These are phyloP conservation scores for Polia nebulosa DNA, from an alignment of 2,888 invertebrate genomes.

Conservation along the genomic window DNA sequence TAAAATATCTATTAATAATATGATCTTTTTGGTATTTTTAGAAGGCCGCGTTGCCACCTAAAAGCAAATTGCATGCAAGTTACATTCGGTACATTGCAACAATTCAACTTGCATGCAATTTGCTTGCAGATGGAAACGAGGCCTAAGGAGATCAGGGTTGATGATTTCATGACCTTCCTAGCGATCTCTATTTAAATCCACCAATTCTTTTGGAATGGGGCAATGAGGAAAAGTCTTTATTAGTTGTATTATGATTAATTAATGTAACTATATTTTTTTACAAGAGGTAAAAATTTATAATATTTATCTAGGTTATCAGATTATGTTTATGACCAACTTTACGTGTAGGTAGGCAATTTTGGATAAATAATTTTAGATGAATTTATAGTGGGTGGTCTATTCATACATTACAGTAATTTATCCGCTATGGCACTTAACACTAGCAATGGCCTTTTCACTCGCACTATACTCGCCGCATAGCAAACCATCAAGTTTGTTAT, in stretches of 20 bases:
- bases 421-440: constrained; percentile 34
- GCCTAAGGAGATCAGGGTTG: constrained; percentile 7
- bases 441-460: constrained; percentile 18
- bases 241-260: background rate
- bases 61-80: no score
- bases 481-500: constrained; percentile 42
- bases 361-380: constrained; percentile 12
- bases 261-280: background rate
- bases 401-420: constrained; percentile 4
- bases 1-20: background rate
- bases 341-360: background rate
- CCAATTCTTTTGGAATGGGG: background rate
- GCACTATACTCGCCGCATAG: constrained; percentile 30
- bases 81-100: no score
- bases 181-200: background rate
- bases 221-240: background rate
- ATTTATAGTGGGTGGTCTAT: background rate
- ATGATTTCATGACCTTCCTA: background rate
- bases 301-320: background rate
- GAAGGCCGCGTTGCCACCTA: no score
- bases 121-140: no score
- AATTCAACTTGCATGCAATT: no score
- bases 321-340: background rate
- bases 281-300: background rate
- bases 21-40: constrained; percentile 11